Percentiles rank a stretch among this genome's conserved stretches.
Conservation (phyloP, 2,113 vertebrate species). For the Gnathochromis pfefferi region DNA sequence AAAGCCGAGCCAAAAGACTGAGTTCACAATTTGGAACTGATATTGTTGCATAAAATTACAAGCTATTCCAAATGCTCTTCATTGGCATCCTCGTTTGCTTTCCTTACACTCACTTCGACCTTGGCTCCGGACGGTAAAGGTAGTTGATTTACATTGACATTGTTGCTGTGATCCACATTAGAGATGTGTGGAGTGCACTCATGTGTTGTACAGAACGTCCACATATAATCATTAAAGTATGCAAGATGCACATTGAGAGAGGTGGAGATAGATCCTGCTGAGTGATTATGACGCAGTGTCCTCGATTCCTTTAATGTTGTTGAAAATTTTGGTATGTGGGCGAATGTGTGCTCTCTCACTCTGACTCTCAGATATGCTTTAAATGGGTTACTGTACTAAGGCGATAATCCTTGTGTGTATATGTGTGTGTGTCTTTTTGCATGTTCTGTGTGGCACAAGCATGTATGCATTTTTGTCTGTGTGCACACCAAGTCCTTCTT, state of each 20-base stretch:
- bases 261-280: conserved; percentile 22
- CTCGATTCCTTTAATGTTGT: conserved; percentile 57
- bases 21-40: not conserved
- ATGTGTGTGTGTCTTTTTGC: not conserved
- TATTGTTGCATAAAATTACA: not conserved
- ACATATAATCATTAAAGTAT: not conserved
- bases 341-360: conserved; percentile 28
- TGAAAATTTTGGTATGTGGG: conserved; percentile 52
- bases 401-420: conserved; percentile 26
- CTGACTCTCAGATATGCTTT: conserved; percentile 32
- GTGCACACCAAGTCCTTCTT: not conserved
- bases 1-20: not conserved
- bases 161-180: not conserved
- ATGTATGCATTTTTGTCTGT: not conserved
- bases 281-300: conserved; percentile 59
- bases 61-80: not conserved
- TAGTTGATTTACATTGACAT: not conserved
- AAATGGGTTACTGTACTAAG: conserved; percentile 64
- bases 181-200: not conserved
- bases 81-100: not conserved
- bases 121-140: not conserved
- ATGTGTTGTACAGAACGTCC: not conserved
- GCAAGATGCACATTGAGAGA: not conserved
- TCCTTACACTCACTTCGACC: not conserved
- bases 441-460: not conserved